phyloP scores from a whole-genome alignment of 2,797 vertebrate genomes.

The Propithecus deckenii region DNA sequence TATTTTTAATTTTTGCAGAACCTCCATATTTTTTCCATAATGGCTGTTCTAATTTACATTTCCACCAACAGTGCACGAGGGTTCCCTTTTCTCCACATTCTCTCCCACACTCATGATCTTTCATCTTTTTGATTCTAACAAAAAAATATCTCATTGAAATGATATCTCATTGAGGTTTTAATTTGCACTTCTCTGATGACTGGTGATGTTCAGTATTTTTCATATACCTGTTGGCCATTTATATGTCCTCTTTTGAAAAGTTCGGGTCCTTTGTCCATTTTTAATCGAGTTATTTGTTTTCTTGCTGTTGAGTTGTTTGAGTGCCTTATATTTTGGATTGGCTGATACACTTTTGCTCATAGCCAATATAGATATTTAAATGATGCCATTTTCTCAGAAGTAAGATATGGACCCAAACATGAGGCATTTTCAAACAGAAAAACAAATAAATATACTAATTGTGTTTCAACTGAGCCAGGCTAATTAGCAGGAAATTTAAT shows the following conservation, averaged over 20 bases:
- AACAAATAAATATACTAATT: background rate
- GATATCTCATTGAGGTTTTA: background rate
- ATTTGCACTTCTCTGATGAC: background rate
- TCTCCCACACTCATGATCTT: background rate
- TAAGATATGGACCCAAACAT: background rate
- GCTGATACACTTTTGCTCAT: background rate
- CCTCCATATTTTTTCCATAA: background rate
- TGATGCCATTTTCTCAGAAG: background rate
- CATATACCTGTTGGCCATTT: background rate
- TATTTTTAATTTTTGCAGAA: background rate
- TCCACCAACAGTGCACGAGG: background rate
- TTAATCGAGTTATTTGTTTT: background rate
- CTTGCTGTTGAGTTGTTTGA: background rate
- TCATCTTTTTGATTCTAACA: background rate
- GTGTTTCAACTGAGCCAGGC: background rate
- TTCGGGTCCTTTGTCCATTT: background rate
- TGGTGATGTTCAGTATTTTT: background rate
- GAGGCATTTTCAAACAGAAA: background rate
- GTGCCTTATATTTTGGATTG: background rate
- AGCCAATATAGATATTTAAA: background rate
- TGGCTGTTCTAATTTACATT: background rate
- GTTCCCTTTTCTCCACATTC: background rate
- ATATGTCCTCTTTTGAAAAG: background rate
- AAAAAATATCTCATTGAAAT: background rate
- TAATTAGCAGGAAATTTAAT: slow-evolving; percentile 7